Conservation (phyloP, 2,888 invertebrate species). For the Odiellus spinosus region DNA sequence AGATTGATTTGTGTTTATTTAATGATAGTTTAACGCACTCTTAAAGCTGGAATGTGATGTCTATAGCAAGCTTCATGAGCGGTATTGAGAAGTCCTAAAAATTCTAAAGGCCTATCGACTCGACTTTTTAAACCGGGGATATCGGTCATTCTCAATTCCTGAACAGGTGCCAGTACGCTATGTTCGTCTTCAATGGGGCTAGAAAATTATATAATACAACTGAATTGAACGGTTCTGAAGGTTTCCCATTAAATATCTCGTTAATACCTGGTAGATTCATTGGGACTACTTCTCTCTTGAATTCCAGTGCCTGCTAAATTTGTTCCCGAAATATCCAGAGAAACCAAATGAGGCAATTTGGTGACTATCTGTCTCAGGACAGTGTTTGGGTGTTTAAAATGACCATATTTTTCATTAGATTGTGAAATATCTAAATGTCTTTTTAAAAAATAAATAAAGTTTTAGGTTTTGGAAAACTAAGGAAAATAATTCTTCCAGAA, state of each 20-base stretch:
- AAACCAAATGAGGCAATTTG: slow-evolving; percentile 54
- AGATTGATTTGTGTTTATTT: neutral
- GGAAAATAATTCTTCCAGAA: no score
- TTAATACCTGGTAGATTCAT: slow-evolving; percentile 4
- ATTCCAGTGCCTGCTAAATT: slow-evolving; percentile 72
- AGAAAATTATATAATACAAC: no score
- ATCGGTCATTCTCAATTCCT: slow-evolving; percentile 32
- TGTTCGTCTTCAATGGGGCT: no score
- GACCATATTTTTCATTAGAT: slow-evolving; percentile 27
- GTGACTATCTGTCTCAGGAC: slow-evolving; percentile 52
- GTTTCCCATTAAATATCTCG: no score
- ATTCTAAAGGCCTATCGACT: slow-evolving; percentile 60
- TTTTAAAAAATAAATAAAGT: slow-evolving; percentile 24
- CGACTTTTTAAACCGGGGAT: slow-evolving; percentile 72
- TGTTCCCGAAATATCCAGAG: slow-evolving; percentile 87
- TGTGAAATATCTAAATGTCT: slow-evolving; percentile 68
- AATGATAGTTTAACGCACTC: slow-evolving; percentile 39
- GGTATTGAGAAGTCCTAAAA: slow-evolving; percentile 80
- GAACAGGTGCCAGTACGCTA: no score
- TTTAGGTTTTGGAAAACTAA: neutral
- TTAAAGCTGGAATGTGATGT: slow-evolving; percentile 74
- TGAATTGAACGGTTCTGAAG: no score
- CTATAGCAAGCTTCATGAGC: slow-evolving; percentile 74
- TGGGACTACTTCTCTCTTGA: slow-evolving; percentile 11
- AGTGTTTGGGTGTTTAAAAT: slow-evolving; percentile 57